phyloP scores from a whole-genome alignment of 2,797 vertebrate genomes.

The Chrysocyon brachyurus region DNA sequence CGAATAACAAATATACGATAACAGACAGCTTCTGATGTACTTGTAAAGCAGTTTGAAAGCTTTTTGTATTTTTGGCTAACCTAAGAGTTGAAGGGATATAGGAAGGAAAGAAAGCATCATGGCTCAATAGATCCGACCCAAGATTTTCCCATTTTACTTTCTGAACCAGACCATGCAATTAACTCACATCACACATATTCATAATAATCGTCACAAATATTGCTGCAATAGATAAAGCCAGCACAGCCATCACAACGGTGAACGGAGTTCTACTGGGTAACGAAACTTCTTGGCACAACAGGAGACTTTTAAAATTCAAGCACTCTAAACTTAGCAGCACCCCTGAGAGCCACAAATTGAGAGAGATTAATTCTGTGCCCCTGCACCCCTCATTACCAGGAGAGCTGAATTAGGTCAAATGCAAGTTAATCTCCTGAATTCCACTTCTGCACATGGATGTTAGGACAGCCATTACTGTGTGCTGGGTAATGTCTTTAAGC shows the following conservation, averaged over 20 bases:
- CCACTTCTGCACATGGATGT: conserved; percentile 89
- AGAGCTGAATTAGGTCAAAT: conserved; percentile 92
- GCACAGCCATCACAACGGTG: conserved; percentile 81
- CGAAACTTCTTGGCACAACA: conserved; percentile 87
- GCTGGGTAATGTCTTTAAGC: conserved; percentile 87
- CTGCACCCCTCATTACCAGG: conserved; percentile 92
- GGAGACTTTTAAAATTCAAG: conserved; percentile 91
- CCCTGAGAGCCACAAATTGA: conserved; percentile 92
- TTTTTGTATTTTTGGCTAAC: conserved; percentile 14
- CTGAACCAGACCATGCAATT: background rate
- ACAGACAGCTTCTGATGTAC: conserved; percentile 47
- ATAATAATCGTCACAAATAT: conserved; percentile 79
- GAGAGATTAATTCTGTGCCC: conserved; percentile 93
- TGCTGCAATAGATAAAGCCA: conserved; percentile 86
- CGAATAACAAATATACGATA: conserved; percentile 42
- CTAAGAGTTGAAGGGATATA: background rate
- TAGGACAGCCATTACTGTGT: conserved; percentile 86
- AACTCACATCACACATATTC: conserved; percentile 54
- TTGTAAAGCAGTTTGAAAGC: conserved; percentile 49
- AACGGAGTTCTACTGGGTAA: conserved; percentile 82
- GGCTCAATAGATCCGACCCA: background rate
- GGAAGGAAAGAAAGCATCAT: background rate
- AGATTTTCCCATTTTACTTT: conserved; percentile 42
- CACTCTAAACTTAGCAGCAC: conserved; percentile 91
- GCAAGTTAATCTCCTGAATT: conserved; percentile 93